Percentiles rank a stretch among this genome's conserved stretches.
Conservation (phyloP, 2,888 invertebrate genomes). For the Phlogophora meticulosa region DNA sequence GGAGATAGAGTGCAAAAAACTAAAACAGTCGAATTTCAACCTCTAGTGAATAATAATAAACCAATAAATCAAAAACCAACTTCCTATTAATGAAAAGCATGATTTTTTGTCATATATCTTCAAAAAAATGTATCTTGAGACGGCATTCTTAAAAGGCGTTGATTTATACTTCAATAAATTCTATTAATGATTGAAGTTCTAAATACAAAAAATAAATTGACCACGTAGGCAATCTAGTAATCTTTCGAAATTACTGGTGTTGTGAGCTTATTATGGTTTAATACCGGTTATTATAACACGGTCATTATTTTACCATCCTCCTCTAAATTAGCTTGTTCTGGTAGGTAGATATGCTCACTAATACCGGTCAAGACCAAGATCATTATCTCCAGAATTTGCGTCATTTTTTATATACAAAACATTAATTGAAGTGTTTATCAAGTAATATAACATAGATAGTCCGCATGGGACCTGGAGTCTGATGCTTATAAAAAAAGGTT, state of each 20-base stretch:
- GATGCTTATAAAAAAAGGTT: no score
- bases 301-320: conserved; percentile 6
- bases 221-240: background rate
- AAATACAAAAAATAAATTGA: background rate
- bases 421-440: background rate
- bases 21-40: no score
- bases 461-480: no score
- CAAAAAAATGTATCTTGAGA: no score
- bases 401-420: background rate
- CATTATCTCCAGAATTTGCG: background rate
- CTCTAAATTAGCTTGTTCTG: background rate
- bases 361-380: conserved; percentile 17
- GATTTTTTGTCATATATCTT: no score
- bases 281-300: background rate
- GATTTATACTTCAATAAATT: no score
- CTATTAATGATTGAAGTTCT: background rate
- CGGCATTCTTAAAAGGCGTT: no score
- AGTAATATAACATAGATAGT: background rate
- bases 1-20: no score
- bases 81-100: no score
- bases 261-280: background rate
- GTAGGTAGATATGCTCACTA: background rate
- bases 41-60: no score
- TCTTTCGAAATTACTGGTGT: conserved; percentile 16
- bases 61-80: no score